Percentiles rank a stretch among this genome's conserved stretches.
phyloP scores from a whole-genome alignment of 2,797 vertebrate species.

The Rhinichthys osculus region DNA sequence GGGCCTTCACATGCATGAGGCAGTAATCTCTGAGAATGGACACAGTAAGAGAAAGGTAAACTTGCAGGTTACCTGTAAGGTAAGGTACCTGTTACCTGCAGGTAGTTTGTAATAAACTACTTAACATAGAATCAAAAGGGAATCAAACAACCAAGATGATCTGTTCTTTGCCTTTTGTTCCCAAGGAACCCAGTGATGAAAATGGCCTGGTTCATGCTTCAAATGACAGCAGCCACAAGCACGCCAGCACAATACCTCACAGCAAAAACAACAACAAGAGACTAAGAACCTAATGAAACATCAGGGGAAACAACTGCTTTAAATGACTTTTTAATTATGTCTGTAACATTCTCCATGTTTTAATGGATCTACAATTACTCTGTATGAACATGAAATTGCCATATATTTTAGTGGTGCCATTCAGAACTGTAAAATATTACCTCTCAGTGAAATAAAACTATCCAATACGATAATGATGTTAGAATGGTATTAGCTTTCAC shows the following conservation, averaged over 20 bases:
- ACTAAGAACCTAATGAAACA: slow-evolving; percentile 77
- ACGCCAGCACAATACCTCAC: slow-evolving; percentile 65
- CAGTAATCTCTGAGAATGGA: slow-evolving; percentile 60
- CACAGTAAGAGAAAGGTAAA: slow-evolving; percentile 79
- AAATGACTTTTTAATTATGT: slow-evolving; percentile 16
- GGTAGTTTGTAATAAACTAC: background rate
- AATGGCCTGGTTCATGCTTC: slow-evolving; percentile 64
- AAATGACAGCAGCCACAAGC: slow-evolving; percentile 56
- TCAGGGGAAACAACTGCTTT: background rate
- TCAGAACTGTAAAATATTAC: background rate
- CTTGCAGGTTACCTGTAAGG: slow-evolving; percentile 14
- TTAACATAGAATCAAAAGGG: background rate
- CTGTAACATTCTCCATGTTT: slow-evolving; percentile 56
- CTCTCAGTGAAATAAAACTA: background rate
- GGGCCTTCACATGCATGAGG: slow-evolving; percentile 62
- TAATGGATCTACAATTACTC: slow-evolving; percentile 54
- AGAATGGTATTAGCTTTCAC: background rate
- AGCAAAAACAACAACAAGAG: slow-evolving; percentile 75
- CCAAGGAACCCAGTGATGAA: slow-evolving; percentile 64
- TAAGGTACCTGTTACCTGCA: no score
- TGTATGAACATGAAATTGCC: slow-evolving; percentile 11
- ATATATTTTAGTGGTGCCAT: slow-evolving; percentile 31
- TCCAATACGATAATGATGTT: background rate
- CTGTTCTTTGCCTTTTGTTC: slow-evolving; percentile 29
- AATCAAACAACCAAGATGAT: background rate